phyloP scores from a whole-genome alignment of 2,113 vertebrate species.

The Hystrix cristata region DNA sequence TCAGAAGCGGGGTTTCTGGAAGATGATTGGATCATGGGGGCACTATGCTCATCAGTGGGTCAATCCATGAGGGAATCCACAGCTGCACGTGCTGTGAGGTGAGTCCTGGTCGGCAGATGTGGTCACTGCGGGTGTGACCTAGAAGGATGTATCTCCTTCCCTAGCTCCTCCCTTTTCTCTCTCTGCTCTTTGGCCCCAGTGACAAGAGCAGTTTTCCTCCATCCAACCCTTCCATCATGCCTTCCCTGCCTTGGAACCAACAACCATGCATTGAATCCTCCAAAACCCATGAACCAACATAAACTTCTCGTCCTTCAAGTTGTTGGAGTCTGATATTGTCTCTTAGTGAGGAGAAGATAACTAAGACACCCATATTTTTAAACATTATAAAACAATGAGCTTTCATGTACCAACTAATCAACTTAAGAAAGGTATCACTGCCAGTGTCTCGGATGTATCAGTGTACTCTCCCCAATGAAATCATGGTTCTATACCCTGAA shows the following conservation, averaged over 20 bases:
- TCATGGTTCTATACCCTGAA: neutral
- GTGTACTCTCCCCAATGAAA: neutral
- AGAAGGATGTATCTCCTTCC: neutral
- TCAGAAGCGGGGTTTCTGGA: neutral
- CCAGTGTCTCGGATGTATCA: neutral
- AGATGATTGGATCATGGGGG: neutral
- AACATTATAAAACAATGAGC: neutral
- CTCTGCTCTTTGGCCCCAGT: neutral
- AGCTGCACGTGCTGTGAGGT: neutral
- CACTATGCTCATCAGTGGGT: too few relatives aligned
- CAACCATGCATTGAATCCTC: neutral
- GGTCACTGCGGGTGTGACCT: neutral
- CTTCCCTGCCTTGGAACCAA: neutral
- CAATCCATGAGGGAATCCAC: neutral
- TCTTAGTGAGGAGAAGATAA: neutral
- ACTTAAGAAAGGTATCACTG: neutral
- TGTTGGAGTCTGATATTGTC: neutral
- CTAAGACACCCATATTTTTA: neutral
- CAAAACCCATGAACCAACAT: neutral
- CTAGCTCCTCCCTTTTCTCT: too few relatives aligned
- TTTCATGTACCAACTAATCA: neutral
- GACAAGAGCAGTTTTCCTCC: neutral
- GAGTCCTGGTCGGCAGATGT: neutral
- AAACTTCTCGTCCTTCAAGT: neutral
- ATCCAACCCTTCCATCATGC: neutral